Conservation (phyloP, 2,888 invertebrate genomes). For the Trachelus stipa region DNA sequence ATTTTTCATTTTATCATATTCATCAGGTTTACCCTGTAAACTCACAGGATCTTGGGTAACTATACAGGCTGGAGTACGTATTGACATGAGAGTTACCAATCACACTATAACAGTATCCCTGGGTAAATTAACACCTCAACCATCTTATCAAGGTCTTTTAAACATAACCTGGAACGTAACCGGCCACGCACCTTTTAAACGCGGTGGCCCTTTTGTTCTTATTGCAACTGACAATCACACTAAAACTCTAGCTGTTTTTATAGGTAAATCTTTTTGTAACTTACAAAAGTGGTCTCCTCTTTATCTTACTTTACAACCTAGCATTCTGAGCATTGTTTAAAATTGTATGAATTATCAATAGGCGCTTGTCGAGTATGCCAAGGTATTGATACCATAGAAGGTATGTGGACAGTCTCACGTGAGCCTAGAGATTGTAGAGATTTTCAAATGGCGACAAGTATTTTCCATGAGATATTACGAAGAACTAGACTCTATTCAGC, state of each 20-base stretch:
- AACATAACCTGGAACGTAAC: slow-evolving; percentile 50
- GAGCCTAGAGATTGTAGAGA: slow-evolving; percentile 48
- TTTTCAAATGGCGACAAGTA: slow-evolving; percentile 46
- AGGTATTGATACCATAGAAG: slow-evolving; percentile 52
- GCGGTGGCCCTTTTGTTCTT: slow-evolving; percentile 49
- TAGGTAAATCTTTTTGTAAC: slow-evolving; percentile 35
- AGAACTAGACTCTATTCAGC: slow-evolving; percentile 33
- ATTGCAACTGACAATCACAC: slow-evolving; percentile 43
- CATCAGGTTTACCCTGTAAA: slow-evolving; percentile 36
- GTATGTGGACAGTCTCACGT: slow-evolving; percentile 48
- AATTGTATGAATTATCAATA: slow-evolving; percentile 20
- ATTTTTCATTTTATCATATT: slow-evolving; percentile 29
- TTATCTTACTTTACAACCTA: not conserved
- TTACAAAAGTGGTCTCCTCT: not conserved
- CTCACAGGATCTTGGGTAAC: slow-evolving; percentile 53
- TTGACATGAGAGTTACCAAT: slow-evolving; percentile 49
- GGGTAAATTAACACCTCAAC: slow-evolving; percentile 33
- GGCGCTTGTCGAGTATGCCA: slow-evolving; percentile 54
- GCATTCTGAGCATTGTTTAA: not conserved
- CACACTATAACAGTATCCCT: slow-evolving; percentile 41
- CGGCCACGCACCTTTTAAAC: slow-evolving; percentile 47
- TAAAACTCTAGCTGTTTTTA: slow-evolving; percentile 48
- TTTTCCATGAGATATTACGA: slow-evolving; percentile 51
- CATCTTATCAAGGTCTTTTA: slow-evolving; percentile 34
- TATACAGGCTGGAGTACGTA: slow-evolving; percentile 45